Evolutionary conservation across 2,113 vertebrate species (phyloP), one percentile per base, ranked within the genome.

Genomic region (Calyptommatus sinebrachiatus): DNA sequence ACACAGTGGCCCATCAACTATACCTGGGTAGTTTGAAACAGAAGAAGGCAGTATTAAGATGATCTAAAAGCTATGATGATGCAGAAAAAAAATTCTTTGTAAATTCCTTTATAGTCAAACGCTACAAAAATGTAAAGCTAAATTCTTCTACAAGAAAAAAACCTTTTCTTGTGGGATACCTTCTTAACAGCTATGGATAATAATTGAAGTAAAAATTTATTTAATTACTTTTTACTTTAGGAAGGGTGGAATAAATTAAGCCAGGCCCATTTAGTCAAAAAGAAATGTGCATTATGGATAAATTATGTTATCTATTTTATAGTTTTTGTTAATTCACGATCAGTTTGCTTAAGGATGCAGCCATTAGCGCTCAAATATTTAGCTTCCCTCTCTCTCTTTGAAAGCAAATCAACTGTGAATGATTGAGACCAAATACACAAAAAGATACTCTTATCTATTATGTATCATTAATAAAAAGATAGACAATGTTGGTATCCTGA

Each of bases 181-280:
- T 57, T 4, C 14, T 31, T 67, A 77, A 68, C 6, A 35, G 29
- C 46, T 18, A 68, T 26, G 41, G 22, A 28, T 63, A 41, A 74
- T 63, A 69, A 41, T 21, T 21, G 3, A 89, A 80, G 80, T 87
- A 90, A 87, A 82, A 82, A 78, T 14, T 63, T 89, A 62, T 35
- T 87, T 74, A 73, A 78, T 28, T 88, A 84, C 8, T 24, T 69
- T n/a, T 69, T 7, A 21, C 76, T 77, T 85, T 78, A 83, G 41
- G 73, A 61, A 79, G 78, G 16, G 9, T 18, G 71, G 77, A 86
- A 79, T 79, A 85, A 86, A 90, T 86, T 62, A 89, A 68, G 77
- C 63, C n/a, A 79, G 75, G 62, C 26, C 5, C 60, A 41, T 79
- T 20, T 89, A 78, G 26, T 21, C 67, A 79, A 76, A 41, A 74